These are phyloP conservation scores for Phoronis australis DNA, from an alignment of 2,888 invertebrate species.

Conservation along the genomic window DNA sequence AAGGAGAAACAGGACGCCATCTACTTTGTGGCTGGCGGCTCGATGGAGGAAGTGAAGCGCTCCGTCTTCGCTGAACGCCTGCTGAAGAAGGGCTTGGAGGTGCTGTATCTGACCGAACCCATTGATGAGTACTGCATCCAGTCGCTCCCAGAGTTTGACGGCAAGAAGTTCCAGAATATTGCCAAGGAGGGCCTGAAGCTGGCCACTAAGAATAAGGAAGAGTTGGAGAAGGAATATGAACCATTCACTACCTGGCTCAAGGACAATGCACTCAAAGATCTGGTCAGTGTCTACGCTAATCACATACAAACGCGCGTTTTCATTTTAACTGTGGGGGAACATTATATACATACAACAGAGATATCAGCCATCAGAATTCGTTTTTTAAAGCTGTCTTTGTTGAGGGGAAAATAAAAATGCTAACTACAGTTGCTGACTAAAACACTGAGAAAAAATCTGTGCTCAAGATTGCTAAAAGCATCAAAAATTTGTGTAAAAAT, in stretches of 20 bases:
- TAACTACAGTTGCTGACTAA: too few species aligned
- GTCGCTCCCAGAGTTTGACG: constrained; percentile 94
- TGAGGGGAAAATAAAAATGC: too few species aligned
- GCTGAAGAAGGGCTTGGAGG: constrained; percentile 88
- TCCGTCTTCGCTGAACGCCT: constrained; percentile 96
- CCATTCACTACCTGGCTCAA: constrained; percentile 87
- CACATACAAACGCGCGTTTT: too few species aligned
- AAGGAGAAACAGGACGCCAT: constrained; percentile 89
- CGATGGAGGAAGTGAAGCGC: constrained; percentile 65
- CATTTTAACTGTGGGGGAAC: too few species aligned
- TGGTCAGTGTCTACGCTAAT: constrained; percentile 56
- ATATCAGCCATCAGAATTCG: too few species aligned
- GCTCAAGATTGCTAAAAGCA: too few species aligned
- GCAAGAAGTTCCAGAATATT: constrained; percentile 94
- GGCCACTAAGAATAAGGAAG: constrained; percentile 67
- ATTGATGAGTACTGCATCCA: constrained; percentile 98
- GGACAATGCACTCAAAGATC: constrained; percentile 72
- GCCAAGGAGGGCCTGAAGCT: constrained; percentile 95
- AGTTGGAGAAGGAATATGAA: constrained; percentile 72
- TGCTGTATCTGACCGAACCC: constrained; percentile 88
- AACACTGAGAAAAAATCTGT: too few species aligned
- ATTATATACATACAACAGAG: too few species aligned
- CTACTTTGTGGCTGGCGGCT: constrained; percentile 92
- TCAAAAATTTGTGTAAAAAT: too few species aligned
- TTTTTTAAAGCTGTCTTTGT: too few species aligned